Conservation (phyloP, 2,113 vertebrate species). For the Elephantulus edwardii region DNA sequence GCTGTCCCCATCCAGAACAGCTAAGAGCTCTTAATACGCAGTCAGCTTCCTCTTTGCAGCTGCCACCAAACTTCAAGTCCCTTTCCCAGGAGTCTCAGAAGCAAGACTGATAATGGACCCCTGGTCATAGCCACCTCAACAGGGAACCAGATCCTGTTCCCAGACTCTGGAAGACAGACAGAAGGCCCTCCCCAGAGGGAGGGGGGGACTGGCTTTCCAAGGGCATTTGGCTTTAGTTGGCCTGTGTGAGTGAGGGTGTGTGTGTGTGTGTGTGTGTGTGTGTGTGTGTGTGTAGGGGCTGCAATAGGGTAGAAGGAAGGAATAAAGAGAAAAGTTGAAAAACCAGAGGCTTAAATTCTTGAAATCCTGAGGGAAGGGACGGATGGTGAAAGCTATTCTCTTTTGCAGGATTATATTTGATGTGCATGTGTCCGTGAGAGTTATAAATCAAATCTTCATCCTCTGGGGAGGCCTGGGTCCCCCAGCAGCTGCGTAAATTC, state of each 20-base stretch:
- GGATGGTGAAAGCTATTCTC: background rate
- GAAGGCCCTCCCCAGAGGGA: slow-evolving; percentile 20
- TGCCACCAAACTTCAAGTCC: slow-evolving; percentile 77
- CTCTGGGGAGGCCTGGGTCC: background rate
- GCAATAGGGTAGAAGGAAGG: slow-evolving; percentile 21
- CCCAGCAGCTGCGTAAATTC: slow-evolving; percentile 51
- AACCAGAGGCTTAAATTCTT: slow-evolving; percentile 17
- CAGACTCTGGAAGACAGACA: slow-evolving; percentile 51
- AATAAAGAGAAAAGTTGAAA: background rate
- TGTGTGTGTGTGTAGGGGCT: background rate
- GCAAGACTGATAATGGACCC: slow-evolving; percentile 76
- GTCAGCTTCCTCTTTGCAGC: slow-evolving; percentile 72
- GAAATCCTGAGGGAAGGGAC: background rate
- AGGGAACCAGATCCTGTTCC: slow-evolving; percentile 69
- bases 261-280: background rate
- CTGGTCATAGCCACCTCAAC: slow-evolving; percentile 67
- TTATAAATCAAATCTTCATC: slow-evolving; percentile 19
- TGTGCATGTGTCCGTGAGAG: background rate
- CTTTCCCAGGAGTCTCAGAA: slow-evolving; percentile 77
- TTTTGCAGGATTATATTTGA: background rate
- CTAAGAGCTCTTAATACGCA: slow-evolving; percentile 76
- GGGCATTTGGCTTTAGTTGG: slow-evolving; percentile 46
- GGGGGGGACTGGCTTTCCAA: slow-evolving; percentile 38
- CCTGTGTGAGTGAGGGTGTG: background rate
- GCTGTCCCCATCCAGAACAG: slow-evolving; percentile 60